A percentile compares a stretch with the other conserved stretches of the same genome.
Evolutionary conservation across 1,140 invertebrate genomes (phyloP).

Genomic region (Apis dorsata): DNA sequence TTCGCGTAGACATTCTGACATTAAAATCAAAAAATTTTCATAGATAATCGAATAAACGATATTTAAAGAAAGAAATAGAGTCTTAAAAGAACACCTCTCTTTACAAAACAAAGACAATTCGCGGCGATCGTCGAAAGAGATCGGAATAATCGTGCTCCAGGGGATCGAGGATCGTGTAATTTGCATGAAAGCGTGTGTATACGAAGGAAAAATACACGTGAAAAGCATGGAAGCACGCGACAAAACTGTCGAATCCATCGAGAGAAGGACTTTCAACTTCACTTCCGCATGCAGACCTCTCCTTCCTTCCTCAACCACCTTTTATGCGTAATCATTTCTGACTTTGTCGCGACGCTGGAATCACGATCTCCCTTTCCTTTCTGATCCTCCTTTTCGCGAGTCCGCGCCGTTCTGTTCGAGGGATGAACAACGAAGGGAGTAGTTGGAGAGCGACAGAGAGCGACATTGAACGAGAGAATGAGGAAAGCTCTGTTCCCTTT

Average conservation of each 20-base stretch:
- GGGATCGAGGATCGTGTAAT: not conserved
- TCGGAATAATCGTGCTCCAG: not conserved
- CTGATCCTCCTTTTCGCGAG: not conserved
- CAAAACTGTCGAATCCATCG: not conserved
- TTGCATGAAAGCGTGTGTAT: not conserved
- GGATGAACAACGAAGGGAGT: not conserved
- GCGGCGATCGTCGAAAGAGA: too few relatives aligned
- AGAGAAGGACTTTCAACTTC: constrained; percentile 36
- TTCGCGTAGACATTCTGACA: not conserved
- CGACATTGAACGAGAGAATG: constrained; percentile 53
- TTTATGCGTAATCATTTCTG: constrained; percentile 62
- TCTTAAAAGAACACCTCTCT: not conserved
- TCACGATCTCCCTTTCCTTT: constrained; percentile 52
- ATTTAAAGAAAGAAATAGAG: too few relatives aligned
- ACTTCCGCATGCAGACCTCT: constrained; percentile 27
- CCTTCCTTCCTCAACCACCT: constrained; percentile 19
- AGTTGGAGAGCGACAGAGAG: constrained; percentile 42
- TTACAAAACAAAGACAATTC: not conserved
- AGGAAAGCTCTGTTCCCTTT: constrained; percentile 71
- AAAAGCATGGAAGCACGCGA: not conserved
- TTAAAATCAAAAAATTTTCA: too few relatives aligned
- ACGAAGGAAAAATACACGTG: not conserved
- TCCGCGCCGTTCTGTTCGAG: not conserved
- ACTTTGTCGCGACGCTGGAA: constrained; percentile 57
- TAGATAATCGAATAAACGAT: too few relatives aligned